phyloP scores from a whole-genome alignment of 2,113 vertebrate genomes.

The Scomber scombrus region DNA sequence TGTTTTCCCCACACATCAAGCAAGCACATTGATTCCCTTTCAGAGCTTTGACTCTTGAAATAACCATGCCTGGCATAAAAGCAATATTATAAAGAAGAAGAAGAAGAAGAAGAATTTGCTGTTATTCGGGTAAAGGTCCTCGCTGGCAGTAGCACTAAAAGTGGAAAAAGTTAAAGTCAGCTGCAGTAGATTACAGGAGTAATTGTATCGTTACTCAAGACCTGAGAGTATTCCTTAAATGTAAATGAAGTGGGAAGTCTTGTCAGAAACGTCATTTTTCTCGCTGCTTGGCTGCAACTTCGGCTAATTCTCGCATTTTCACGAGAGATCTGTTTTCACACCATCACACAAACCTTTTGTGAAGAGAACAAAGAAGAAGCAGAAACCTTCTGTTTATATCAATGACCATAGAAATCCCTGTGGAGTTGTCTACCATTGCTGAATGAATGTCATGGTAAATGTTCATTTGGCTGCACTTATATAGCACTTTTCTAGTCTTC shows the following conservation, averaged over 20 bases:
- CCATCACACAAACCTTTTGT: not conserved
- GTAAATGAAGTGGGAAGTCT: conserved; percentile 1
- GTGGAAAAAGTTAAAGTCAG: conserved; percentile 1
- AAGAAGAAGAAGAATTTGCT: not conserved
- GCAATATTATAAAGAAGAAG: not conserved
- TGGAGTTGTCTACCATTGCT: not conserved
- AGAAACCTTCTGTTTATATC: not conserved
- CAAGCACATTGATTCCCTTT: not conserved
- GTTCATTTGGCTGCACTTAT: too few species aligned
- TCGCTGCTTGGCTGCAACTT: not conserved
- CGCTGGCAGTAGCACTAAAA: not conserved
- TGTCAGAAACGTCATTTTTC: conserved; percentile 2
- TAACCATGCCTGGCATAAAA: not conserved
- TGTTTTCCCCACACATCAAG: not conserved
- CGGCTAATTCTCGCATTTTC: not conserved
- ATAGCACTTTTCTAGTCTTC: too few species aligned
- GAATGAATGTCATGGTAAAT: not conserved
- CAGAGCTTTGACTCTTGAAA: not conserved
- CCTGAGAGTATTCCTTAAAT: not conserved
- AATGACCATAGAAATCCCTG: not conserved
- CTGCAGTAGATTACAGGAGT: conserved; percentile 16
- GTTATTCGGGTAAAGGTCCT: not conserved
- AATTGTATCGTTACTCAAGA: conserved; percentile 32
- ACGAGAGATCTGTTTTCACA: not conserved
- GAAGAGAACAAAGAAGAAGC: not conserved